These are phyloP conservation scores for Boulengeromyrus knoepffleri DNA, from an alignment of 2,113 vertebrate species.

Conservation along the genomic window DNA sequence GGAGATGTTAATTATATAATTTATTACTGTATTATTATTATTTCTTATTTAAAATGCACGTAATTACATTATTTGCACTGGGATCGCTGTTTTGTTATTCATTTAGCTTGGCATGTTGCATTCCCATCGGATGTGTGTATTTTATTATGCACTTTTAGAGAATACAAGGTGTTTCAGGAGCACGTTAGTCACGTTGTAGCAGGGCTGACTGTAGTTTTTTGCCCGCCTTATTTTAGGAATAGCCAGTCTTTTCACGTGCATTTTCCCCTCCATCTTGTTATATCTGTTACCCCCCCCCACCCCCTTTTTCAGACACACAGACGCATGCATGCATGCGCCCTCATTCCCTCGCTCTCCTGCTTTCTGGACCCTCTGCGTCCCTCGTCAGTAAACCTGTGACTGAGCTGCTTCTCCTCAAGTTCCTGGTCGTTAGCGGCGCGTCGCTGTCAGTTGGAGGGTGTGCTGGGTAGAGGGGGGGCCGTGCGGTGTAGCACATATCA, in stretches of 20 bases:
- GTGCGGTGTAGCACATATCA: background rate
- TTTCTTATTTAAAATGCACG: background rate
- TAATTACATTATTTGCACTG: background rate
- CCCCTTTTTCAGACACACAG: background rate
- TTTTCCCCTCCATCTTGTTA: background rate
- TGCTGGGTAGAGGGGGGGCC: background rate
- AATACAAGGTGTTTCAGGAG: background rate
- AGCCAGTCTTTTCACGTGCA: background rate
- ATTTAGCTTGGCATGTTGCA: background rate
- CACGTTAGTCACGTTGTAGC: background rate
- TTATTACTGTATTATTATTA: background rate
- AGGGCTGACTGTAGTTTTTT: background rate
- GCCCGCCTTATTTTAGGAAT: background rate
- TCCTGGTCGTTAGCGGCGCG: constrained; percentile 19
- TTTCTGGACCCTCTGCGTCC: background rate
- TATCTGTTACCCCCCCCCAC: background rate
- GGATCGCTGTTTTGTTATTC: background rate
- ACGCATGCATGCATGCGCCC: background rate
- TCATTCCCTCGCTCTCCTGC: background rate
- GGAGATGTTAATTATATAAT: background rate
- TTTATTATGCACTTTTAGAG: background rate
- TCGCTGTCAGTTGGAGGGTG: constrained; percentile 28
- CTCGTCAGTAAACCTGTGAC: constrained; percentile 10
- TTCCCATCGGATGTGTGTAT: background rate
- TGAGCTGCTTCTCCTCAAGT: constrained; percentile 11